Base-by-base conservation (phyloP, 92 coral and sea anemone species). In the Bergia puertoricense region DNA sequence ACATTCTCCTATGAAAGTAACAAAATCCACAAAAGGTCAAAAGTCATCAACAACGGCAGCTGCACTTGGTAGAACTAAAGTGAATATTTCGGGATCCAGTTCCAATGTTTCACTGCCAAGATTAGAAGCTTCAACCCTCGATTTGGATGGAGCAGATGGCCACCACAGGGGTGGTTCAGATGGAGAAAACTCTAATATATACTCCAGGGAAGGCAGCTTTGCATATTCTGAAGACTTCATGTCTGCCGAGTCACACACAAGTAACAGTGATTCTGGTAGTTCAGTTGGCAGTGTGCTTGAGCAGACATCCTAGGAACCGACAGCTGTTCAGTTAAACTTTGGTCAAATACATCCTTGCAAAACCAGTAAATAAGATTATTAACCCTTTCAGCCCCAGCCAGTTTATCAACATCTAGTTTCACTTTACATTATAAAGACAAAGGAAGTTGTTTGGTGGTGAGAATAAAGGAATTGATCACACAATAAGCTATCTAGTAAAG, bases 191-290 rank as follows among this genome's bases (percentile, higher is more conserved):
- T 23, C 79, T 3, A 39, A 45, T 69, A 48, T 83, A 14, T 83
- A 71, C 75, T 84, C 89, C 43, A 76, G 89, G 39, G 82, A 75
- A 56, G 92, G 72, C 44, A 92, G 92, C 56, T 92, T 84, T 84
- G 42, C 87, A 71, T 84, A 92, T 72, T 89, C 94, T 11, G 94
- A 92, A 30, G 94, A 92, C 82, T 92, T 92, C 50, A 90, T 85
- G 37, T 89, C 92, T 48, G 88, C 69, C 23, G 92, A 65, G 36
- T 89, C 92, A 37, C 85, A 89, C 41, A 82, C 45, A 45, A 86
- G 85, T 65, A 56, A 54, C 44, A 86, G 85, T 23, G 30, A 89
- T 16, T 89, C 93, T 15, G 72, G 71, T 57, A 65, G 62, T 16
- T 67, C 86, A 69, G 56, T 73, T 37, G 79, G 79, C 54, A 84